Evolutionary conservation across 53 echinoderm and acorn worm species (phyloP).

Genomic region (Astropecten irregularis): DNA sequence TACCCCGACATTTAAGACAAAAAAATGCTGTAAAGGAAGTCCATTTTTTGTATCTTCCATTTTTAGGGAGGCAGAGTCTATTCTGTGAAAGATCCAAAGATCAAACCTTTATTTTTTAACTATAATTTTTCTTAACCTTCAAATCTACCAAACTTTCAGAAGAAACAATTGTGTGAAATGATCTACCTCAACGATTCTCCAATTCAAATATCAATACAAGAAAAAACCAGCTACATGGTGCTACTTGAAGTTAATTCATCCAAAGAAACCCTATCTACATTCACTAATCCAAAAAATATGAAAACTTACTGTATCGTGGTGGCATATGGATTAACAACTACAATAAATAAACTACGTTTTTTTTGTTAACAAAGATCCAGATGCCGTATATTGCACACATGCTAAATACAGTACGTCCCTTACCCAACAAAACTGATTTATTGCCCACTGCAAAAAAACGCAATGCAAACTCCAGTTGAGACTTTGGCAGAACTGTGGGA

Average conservation of each 20-base stretch:
- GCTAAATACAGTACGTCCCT: slow-evolving; percentile 57
- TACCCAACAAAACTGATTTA: slow-evolving; percentile 11
- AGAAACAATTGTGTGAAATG: neutral
- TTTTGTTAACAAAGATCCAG: slow-evolving; percentile 54
- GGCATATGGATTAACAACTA: slow-evolving; percentile 55
- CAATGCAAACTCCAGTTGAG: slow-evolving; percentile 47
- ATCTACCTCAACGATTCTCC: neutral
- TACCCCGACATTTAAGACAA: too few species aligned
- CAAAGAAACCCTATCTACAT: slow-evolving; percentile 22
- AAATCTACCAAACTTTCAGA: neutral
- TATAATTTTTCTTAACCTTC: neutral
- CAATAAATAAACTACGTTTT: slow-evolving; percentile 45
- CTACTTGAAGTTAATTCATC: slow-evolving; percentile 17
- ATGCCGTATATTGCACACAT: slow-evolving; percentile 61
- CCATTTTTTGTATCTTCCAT: too few species aligned
- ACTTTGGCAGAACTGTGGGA: too few species aligned
- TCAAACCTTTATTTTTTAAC: too few species aligned
- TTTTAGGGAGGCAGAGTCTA: too few species aligned
- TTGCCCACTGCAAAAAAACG: slow-evolving; percentile 43
- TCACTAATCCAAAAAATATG: neutral
- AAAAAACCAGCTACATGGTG: neutral
- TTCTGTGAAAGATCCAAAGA: too few species aligned
- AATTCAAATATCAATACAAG: neutral
- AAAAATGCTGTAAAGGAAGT: too few species aligned
- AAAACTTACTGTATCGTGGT: slow-evolving; percentile 50